Conservation (phyloP, 2,113 vertebrate genomes). For the Arizona elegans region DNA sequence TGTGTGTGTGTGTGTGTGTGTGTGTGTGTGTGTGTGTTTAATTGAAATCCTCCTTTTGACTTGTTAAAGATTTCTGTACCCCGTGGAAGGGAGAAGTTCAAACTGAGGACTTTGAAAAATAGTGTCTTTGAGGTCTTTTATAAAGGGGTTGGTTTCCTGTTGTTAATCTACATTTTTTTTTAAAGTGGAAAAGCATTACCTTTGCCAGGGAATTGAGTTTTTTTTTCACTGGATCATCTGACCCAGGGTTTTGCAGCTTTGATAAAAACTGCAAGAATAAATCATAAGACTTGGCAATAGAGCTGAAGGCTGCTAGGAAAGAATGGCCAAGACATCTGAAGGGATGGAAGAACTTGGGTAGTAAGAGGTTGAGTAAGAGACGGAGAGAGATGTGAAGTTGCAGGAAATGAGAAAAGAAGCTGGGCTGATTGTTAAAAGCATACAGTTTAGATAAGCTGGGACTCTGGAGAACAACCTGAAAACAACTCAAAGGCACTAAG, state of each 20-base stretch:
- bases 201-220: neutral
- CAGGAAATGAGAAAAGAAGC: conserved; percentile 6
- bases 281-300: conserved; percentile 3
- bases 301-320: conserved; percentile 4
- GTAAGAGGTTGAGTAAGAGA: neutral
- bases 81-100: neutral
- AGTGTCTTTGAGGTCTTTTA: neutral
- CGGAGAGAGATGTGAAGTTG: neutral
- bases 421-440: neutral
- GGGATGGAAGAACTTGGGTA: neutral
- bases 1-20: neutral
- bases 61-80: conserved; percentile 8
- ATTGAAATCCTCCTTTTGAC: neutral
- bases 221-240: neutral
- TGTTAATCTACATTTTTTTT: neutral
- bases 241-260: neutral
- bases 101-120: neutral
- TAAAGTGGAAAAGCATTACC: conserved; percentile 1
- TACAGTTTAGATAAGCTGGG: neutral
- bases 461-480: neutral
- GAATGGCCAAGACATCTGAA: neutral
- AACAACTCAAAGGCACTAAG: neutral
- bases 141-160: neutral
- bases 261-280: conserved; percentile 10
- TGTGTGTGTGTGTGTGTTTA: neutral